These are phyloP conservation scores for Drosophila monieri DNA, from an alignment of 2,888 invertebrate species.

Conservation along the genomic window DNA sequence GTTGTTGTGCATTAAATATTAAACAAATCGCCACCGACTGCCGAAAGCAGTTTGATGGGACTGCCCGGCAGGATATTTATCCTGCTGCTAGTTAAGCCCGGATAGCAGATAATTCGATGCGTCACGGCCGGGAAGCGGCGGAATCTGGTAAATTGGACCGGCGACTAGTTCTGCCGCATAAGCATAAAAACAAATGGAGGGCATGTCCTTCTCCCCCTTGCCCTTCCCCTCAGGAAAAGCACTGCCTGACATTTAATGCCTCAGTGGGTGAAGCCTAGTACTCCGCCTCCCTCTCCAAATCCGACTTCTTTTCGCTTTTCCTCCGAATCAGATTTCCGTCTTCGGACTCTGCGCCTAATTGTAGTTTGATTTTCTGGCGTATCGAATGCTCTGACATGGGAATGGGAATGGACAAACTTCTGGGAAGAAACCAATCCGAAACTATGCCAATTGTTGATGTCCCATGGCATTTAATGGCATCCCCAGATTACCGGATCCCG, in stretches of 20 bases:
- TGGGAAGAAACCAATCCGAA: conserved; percentile 35
- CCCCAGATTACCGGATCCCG: conserved; percentile 40
- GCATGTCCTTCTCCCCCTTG: conserved; percentile 4
- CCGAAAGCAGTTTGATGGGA: conserved; percentile 65
- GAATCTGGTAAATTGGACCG: conserved; percentile 30
- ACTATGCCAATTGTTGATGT: conserved; percentile 51
- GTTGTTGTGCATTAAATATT: conserved; percentile 43
- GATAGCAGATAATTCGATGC: conserved; percentile 76
- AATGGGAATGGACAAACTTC: conserved; percentile 37
- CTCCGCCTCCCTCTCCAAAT: background rate
- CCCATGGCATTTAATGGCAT: conserved; percentile 64
- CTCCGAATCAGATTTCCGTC: conserved; percentile 24
- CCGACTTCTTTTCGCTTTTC: conserved; percentile 8
- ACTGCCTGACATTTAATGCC: conserved; percentile 54
- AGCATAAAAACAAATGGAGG: conserved; percentile 54
- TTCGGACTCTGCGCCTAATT: conserved; percentile 67
- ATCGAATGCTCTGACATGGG: conserved; percentile 55
- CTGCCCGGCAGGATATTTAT: conserved; percentile 58
- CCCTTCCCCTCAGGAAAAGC: background rate
- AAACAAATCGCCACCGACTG: conserved; percentile 60
- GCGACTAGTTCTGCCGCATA: conserved; percentile 51
- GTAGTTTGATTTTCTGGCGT: conserved; percentile 77
- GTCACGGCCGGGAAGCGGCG: conserved; percentile 36
- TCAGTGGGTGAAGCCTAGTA: conserved; percentile 27
- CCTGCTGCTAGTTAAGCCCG: conserved; percentile 74